Evolutionary conservation across 1,140 invertebrate genomes (phyloP), one percentile per base, ranked within the genome.

Genomic region (Drosophila quadrilineata): DNA sequence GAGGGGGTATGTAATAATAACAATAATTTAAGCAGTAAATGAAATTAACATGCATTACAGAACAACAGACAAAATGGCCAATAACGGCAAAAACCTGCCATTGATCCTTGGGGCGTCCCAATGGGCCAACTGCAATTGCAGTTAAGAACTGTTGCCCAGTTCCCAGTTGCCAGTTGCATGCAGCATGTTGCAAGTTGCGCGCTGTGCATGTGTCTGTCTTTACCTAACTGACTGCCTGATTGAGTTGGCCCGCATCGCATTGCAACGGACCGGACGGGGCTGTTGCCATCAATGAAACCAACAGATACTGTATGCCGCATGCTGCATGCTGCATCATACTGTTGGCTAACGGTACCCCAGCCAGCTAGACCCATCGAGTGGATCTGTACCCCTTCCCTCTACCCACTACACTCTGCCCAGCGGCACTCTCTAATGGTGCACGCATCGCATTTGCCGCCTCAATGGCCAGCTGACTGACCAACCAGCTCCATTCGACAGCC

Each of bases 41-140:
- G 59, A 74, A 84, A 84, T 84, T 84, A 84, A 66, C 77, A 84
- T 84, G 77, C 73, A 84, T 84, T 77, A 77, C 50, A n/a, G n/a
- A 77, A 66, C 69, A 80, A 69, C 67, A 54, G 76, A 57, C 35
- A 40, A 46, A 48, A 58, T 49, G 77, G 69, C 57, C 73, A 85
- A 84, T 85, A 84, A 85, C 77, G 77, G 77, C 73, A 85, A 35
- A 84, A 84, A 84, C 77, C 77, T 74, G 77, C 73, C 79, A 77
- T 71, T 85, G 79, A 84, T 84, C 77, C 77, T 84, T 84, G 77
- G 79, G 76, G 76, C 76, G 63, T 76, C 76, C 76, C 76, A 77
- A 21, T 62, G 54, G 57, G 75, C 76, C 65, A 74, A 70, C 66
- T 62, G 60, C 54, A 43, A 56, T 46, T 28, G 59, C 53, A 45